Base-by-base conservation (phyloP, 1,140 invertebrate genomes). In the Helicoverpa zea region DNA sequence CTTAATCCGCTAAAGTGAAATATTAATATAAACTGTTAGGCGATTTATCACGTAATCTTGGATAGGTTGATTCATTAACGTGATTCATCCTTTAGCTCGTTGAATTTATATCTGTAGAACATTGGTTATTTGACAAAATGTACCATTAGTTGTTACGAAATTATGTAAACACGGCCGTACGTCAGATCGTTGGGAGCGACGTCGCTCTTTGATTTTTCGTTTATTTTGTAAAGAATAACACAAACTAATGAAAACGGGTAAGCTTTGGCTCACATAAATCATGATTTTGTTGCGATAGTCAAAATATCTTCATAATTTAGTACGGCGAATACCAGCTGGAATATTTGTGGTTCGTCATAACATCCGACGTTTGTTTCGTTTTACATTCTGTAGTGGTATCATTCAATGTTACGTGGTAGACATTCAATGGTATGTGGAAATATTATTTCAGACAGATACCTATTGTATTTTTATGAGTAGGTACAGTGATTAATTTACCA, bases 61-160 rank as follows among this genome's bases (percentile, higher is more conserved):
- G 85, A 89, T 88, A 85, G 80, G 83, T 88, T 91, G 90, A 93
- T 93, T 89, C 86, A 91, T 91, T 86, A 82, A 58, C 16, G 75
- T 88, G 90, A 91, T 90, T 90, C 86, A 89, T 89, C 64, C 81
- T 82, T 63, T 72, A 49, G 80, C 54, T 59, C n/a, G 30, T 66
- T 72, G 76, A 81, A 83, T 83, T 81, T 83, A 70, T 86, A 87
- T 49, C 76, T 79, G 64, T 79, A 70, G 73, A 75, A 73, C 74
- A 35, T 68, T 47, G 61, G 79, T 63, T 85, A 87, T 88, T 88
- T 91, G 85, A 89, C 85, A 90, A 89, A 90, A 91, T 89, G 86
- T 87, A 82, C 84, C 88, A 92, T 90, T 88, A 88, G 80, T 83
- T 86, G 85, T 89, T 89, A 85, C 87, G 85, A 89, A 90, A 91